phyloP scores from a whole-genome alignment of 2,888 invertebrate species.

The Erebia epiphron region DNA sequence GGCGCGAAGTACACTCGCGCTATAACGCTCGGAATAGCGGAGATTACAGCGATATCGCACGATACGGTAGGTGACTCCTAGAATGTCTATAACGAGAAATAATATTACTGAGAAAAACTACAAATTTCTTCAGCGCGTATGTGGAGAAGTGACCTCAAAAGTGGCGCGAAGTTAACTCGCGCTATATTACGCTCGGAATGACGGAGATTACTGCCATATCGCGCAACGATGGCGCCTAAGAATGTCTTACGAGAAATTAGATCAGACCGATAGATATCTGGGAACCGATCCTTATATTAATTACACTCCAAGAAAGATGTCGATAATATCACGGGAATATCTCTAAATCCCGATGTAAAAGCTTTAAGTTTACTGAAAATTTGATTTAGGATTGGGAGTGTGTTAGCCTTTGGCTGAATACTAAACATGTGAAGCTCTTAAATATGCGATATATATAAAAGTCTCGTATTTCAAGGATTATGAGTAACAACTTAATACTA shows the following conservation, averaged over 20 bases:
- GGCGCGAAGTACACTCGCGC: conserved; percentile 49
- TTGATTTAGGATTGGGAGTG: background rate
- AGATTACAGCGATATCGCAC: conserved; percentile 59
- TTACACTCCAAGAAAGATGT: conserved; percentile 17
- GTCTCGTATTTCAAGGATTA: too few relatives aligned
- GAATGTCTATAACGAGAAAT: background rate
- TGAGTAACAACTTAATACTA: too few relatives aligned
- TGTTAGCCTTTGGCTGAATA: background rate
- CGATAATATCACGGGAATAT: conserved; percentile 11
- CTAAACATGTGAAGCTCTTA: background rate
- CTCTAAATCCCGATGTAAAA: conserved; percentile 5
- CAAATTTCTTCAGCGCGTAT: conserved; percentile 3
- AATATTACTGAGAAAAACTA: background rate
- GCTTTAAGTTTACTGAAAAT: conserved; percentile 3
- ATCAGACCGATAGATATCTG: conserved; percentile 39
- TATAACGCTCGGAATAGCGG: conserved; percentile 57
- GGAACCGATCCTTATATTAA: conserved; percentile 30
- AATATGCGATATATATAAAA: too few relatives aligned
- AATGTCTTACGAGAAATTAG: conserved; percentile 45
- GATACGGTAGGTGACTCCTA: background rate
- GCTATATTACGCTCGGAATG: conserved; percentile 58
- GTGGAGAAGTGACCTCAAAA: conserved; percentile 37
- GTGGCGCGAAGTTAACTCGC: conserved; percentile 48
- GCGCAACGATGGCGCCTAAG: conserved; percentile 47
- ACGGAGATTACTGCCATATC: conserved; percentile 61